A percentile compares a stretch with the other conserved stretches of the same genome.
Conservation (phyloP, 2,888 invertebrate species). For the Zygogramma bicolorata region DNA sequence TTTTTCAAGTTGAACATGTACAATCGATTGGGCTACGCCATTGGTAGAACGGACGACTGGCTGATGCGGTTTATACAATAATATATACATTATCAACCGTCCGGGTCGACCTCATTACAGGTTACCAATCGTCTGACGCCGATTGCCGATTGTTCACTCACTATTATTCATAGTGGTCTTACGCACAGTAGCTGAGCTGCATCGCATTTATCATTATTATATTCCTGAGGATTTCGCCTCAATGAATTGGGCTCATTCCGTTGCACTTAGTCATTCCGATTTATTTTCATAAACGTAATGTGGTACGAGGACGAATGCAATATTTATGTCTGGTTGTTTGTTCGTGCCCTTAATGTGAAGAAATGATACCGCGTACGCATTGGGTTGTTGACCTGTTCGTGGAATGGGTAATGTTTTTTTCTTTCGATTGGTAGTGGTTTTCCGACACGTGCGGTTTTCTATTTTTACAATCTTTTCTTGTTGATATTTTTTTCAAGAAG, state of each 20-base stretch:
- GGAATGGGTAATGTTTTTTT: background rate
- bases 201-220: slow-evolving; percentile 22
- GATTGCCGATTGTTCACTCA: slow-evolving; percentile 32
- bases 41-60: background rate
- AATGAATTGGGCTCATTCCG: slow-evolving; percentile 3
- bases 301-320: slow-evolving; percentile 10
- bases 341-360: slow-evolving; percentile 1
- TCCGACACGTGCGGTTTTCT: background rate
- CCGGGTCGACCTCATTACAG: slow-evolving; percentile 54
- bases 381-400: background rate
- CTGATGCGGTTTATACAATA: slow-evolving; percentile 27
- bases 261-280: background rate
- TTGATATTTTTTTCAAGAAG: too few relatives aligned
- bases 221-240: slow-evolving; percentile 3
- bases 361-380: background rate
- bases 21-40: background rate
- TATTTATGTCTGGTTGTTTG: background rate
- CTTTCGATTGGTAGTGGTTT: background rate
- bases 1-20: too few relatives aligned
- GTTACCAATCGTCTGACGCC: slow-evolving; percentile 54
- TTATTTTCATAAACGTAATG: slow-evolving; percentile 10
- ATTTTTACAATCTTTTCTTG: background rate
- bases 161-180: slow-evolving; percentile 22
- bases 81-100: slow-evolving; percentile 41
- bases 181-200: slow-evolving; percentile 22